Percentiles rank a stretch among this genome's conserved stretches.
phyloP scores from a whole-genome alignment of 30 jellyfish, hydroid and myxozoan genomes.

The Cassiopea xamachana region DNA sequence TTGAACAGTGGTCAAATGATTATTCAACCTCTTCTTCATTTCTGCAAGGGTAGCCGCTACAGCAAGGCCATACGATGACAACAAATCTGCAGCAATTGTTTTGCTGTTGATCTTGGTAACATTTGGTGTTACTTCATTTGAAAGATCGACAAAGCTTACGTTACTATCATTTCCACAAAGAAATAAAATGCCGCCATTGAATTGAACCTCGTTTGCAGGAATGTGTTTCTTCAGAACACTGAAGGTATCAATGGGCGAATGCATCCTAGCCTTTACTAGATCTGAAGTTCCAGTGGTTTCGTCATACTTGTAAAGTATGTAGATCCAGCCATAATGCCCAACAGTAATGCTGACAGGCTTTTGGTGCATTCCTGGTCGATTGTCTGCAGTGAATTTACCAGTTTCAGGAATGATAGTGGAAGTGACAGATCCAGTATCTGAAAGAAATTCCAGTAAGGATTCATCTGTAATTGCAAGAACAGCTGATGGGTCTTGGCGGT shows the following conservation, averaged over 20 bases:
- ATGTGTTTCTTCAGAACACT: not conserved
- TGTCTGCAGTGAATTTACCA: conserved; percentile 15
- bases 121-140: conserved; percentile 11
- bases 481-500: conserved; percentile 64
- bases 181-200: conserved; percentile 25
- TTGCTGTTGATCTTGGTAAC: conserved; percentile 15
- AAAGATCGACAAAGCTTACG: conserved; percentile 19
- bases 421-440: conserved; percentile 14
- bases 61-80: too few species aligned
- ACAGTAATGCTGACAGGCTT: conserved; percentile 35
- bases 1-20: too few species aligned
- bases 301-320: conserved; percentile 4
- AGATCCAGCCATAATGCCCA: conserved; percentile 38
- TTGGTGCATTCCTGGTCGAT: conserved; percentile 22
- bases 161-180: conserved; percentile 12
- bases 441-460: not conserved
- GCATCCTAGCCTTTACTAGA: conserved; percentile 9
- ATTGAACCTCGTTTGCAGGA: not conserved
- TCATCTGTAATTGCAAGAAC: conserved; percentile 21
- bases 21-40: too few species aligned
- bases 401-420: conserved; percentile 38
- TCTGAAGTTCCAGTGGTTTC: not conserved
- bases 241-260: conserved; percentile 31
- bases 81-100: not conserved
- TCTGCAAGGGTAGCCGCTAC: too few species aligned